Conservation (phyloP, 1,140 invertebrate species). For the Ceratosolen solmsi region DNA sequence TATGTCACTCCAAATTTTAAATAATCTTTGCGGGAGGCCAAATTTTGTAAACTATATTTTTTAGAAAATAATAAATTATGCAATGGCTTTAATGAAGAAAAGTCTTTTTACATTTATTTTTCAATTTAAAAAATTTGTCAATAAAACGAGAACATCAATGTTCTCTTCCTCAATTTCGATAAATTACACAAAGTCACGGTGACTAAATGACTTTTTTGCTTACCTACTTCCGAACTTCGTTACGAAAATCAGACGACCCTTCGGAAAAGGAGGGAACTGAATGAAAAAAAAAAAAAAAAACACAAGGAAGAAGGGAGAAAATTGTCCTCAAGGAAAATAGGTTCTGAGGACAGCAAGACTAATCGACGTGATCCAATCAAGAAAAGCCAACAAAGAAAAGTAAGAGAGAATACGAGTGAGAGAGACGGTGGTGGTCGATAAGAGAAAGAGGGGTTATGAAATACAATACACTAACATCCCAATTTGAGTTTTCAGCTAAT, state of each 20-base stretch:
- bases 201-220: conserved; percentile 34
- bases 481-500: conserved; percentile 4
- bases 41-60: no score
- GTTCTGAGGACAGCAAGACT: conserved; percentile 43
- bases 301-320: conserved; percentile 49
- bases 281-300: conserved; percentile 31
- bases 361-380: conserved; percentile 49
- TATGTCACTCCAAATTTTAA: no score
- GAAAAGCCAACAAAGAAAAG: conserved; percentile 1
- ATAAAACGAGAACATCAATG: not conserved
- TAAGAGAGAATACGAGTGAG: not conserved
- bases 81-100: no score
- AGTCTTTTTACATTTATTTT: not conserved
- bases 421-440: no score
- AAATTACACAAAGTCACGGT: not conserved
- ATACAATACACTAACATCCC: not conserved
- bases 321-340: conserved; percentile 47
- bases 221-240: conserved; percentile 1
- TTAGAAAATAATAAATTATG: no score
- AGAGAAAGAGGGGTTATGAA: not conserved
- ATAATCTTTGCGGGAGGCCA: no score
- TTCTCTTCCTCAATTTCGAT: not conserved
- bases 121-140: not conserved
- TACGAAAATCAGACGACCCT: conserved; percentile 1
- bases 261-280: conserved; percentile 1